Percentiles rank a stretch among this genome's conserved stretches.
Conservation (phyloP, 2,797 vertebrate genomes). For the Parauchenoglanis ngamensis region DNA sequence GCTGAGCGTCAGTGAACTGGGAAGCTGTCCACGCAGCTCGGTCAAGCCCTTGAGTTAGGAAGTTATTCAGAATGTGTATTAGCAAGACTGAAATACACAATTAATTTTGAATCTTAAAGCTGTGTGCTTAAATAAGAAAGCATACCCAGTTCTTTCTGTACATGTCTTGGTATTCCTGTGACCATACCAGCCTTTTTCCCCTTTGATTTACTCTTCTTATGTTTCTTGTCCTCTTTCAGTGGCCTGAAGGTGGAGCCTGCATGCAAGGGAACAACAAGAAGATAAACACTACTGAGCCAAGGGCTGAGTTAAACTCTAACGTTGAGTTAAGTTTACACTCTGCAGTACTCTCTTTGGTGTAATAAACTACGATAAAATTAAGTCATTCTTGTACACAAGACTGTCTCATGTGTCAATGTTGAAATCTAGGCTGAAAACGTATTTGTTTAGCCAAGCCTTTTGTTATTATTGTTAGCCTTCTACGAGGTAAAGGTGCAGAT, state of each 20-base stretch:
- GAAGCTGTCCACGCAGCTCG: slow-evolving; percentile 65
- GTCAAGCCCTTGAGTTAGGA: slow-evolving; percentile 71
- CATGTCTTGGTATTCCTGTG: slow-evolving; percentile 86
- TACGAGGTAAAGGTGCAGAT: no score
- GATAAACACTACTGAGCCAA: neutral
- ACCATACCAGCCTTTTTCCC: slow-evolving; percentile 80
- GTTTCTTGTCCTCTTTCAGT: slow-evolving; percentile 71
- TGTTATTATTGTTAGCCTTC: no score
- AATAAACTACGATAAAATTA: neutral
- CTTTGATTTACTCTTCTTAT: slow-evolving; percentile 70
- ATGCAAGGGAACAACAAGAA: slow-evolving; percentile 15
- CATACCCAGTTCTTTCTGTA: slow-evolving; percentile 92
- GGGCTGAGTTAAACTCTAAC: neutral
- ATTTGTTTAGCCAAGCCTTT: no score
- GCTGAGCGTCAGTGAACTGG: slow-evolving; percentile 62
- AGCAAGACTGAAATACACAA: neutral
- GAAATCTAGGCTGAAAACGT: no score
- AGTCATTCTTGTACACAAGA: neutral
- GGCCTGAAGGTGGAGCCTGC: slow-evolving; percentile 79
- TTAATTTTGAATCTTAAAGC: neutral
- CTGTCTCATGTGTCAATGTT: no score
- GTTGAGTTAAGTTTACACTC: neutral
- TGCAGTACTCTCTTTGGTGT: neutral
- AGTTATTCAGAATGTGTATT: neutral
- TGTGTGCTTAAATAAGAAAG: neutral